Conservation (phyloP, 2,888 invertebrate genomes). For the Limnephilus lunatus region DNA sequence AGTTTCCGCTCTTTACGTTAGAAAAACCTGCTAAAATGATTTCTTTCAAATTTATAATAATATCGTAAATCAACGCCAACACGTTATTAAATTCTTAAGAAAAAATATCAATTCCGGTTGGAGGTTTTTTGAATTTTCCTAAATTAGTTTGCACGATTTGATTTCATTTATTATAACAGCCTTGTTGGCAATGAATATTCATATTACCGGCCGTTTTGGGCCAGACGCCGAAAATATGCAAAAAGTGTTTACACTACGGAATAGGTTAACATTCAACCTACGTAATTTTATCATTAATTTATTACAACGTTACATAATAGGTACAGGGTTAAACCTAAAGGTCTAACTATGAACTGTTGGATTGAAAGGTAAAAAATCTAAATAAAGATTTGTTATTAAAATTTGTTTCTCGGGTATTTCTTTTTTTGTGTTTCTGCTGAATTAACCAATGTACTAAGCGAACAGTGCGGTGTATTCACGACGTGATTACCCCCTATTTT, state of each 20-base stretch:
- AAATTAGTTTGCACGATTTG: background rate
- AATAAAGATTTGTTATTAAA: background rate
- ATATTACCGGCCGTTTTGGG: conserved; percentile 4
- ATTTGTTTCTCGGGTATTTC: background rate
- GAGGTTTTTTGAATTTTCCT: background rate
- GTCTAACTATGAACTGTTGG: background rate
- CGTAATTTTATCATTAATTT: background rate
- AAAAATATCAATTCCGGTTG: background rate
- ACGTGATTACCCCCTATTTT: too few relatives aligned
- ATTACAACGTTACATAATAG: background rate
- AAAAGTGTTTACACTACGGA: background rate
- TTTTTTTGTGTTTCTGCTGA: too few relatives aligned
- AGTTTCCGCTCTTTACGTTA: too few relatives aligned
- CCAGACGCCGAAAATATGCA: background rate
- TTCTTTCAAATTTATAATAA: too few relatives aligned
- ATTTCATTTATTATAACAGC: background rate
- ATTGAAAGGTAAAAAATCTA: background rate
- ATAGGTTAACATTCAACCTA: conserved; percentile 3
- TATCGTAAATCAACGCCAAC: background rate
- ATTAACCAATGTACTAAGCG: too few relatives aligned
- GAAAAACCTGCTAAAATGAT: too few relatives aligned
- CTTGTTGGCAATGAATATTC: conserved; percentile 5
- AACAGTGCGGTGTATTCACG: too few relatives aligned
- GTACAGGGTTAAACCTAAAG: background rate
- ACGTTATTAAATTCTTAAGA: background rate